phyloP scores from a whole-genome alignment of 2,113 vertebrate species.

The Conger conger region DNA sequence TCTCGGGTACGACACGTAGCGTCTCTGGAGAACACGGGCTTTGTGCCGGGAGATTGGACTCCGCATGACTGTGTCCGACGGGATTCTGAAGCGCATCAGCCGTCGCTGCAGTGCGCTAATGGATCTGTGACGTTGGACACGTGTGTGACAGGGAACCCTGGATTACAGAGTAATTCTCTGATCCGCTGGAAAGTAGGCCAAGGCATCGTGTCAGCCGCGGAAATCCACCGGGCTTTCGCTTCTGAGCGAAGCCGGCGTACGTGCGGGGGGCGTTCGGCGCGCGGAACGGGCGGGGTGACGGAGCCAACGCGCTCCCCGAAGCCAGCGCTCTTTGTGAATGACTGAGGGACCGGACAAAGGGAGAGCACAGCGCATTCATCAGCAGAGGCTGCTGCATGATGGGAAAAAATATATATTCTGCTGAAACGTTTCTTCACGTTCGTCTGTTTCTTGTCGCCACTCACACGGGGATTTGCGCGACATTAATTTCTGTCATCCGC shows the following conservation, averaged over 20 bases:
- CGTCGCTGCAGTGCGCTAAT: neutral
- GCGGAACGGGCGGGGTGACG: neutral
- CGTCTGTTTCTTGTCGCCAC: slow-evolving; percentile 59
- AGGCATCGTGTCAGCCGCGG: slow-evolving; percentile 45
- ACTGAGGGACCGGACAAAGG: neutral
- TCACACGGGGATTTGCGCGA: slow-evolving; percentile 53
- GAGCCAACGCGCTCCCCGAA: no score
- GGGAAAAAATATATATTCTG: neutral
- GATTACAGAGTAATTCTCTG: slow-evolving; percentile 38
- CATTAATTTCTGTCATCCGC: slow-evolving; percentile 55
- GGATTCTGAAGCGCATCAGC: neutral
- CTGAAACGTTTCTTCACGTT: slow-evolving; percentile 45
- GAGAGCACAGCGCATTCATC: neutral
- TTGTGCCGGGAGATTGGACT: neutral
- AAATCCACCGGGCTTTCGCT: slow-evolving; percentile 4
- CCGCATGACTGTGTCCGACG: neutral
- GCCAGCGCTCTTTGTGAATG: neutral
- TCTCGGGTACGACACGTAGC: neutral
- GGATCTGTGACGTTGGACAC: slow-evolving; percentile 9
- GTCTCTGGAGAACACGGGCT: neutral
- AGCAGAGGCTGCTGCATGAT: neutral
- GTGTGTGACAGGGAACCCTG: slow-evolving; percentile 37
- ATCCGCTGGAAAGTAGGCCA: slow-evolving; percentile 19
- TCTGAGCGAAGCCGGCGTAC: neutral
- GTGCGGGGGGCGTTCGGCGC: neutral